Percentiles rank a stretch among this genome's conserved stretches.
phyloP scores from a whole-genome alignment of 1,140 invertebrate species.

The Pogonomyrmex barbatus region DNA sequence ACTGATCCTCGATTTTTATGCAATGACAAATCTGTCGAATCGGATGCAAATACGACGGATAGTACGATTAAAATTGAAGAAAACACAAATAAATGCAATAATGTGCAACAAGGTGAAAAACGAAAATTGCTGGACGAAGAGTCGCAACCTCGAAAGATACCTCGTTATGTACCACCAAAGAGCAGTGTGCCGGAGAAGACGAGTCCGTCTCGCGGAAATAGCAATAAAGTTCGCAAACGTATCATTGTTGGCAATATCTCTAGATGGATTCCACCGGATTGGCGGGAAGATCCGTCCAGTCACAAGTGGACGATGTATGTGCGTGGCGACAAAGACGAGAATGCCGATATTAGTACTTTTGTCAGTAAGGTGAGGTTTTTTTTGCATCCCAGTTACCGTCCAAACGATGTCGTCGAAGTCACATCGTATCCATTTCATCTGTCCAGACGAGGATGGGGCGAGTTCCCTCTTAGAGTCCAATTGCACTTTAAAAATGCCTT shows the following conservation, averaged over 20 bases:
- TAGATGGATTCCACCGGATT: slow-evolving; percentile 91
- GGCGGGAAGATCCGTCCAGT: slow-evolving; percentile 89
- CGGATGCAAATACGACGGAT: not conserved
- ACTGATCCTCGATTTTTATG: slow-evolving; percentile 53
- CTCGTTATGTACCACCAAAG: slow-evolving; percentile 83
- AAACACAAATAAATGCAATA: not conserved
- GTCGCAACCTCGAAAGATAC: slow-evolving; percentile 79
- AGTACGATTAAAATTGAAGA: not conserved
- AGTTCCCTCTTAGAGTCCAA: slow-evolving; percentile 94
- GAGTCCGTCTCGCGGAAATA: slow-evolving; percentile 77
- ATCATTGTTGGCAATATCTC: slow-evolving; percentile 94
- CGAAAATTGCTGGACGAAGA: slow-evolving; percentile 25
- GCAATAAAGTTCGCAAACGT: slow-evolving; percentile 80
- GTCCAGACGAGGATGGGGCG: slow-evolving; percentile 94
- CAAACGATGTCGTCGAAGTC: slow-evolving; percentile 94
- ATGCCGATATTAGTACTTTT: slow-evolving; percentile 88
- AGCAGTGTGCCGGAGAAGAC: slow-evolving; percentile 70
- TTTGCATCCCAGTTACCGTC: slow-evolving; percentile 94
- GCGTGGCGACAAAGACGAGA: slow-evolving; percentile 87
- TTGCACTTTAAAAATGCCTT: slow-evolving; percentile 91
- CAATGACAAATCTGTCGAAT: not conserved
- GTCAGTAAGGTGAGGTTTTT: slow-evolving; percentile 93
- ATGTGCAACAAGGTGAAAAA: not conserved
- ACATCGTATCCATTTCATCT: slow-evolving; percentile 93
- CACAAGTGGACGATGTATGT: slow-evolving; percentile 97